Base-by-base conservation (phyloP, 2,888 invertebrate species). In the Podabrus alpinus region DNA sequence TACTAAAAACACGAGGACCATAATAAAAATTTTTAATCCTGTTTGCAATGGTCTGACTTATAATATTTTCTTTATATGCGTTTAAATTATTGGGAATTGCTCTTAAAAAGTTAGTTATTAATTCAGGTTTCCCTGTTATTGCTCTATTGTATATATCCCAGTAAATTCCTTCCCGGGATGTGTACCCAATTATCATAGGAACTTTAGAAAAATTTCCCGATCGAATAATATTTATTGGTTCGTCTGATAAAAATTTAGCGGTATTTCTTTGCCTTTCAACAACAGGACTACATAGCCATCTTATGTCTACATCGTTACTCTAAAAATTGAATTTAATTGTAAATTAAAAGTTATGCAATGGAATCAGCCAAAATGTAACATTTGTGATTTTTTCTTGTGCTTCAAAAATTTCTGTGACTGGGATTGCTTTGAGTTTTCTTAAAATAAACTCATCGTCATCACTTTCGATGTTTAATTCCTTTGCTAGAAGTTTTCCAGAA, bases 381-480 rank as follows among this genome's bases (percentile, higher is more conserved):
- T 75, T 72, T 60, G 79, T 78, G n/a, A 80, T 72, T 67, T 72
- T 71, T 45, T 78, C 76, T 66, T 80, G 80, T 15, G 74, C 77
- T 59, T 74, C 66, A 24, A 71, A 73, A 15, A 79, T 71, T 29
- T 69, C 59, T 16, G 77, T 69, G 9, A 69, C 70, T 11, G 77
- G 62, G 1, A 78, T n/a, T 9, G 59, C 10, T 66, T 83, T 84
- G 13, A 89, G 79, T 80, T 86, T 84, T 15, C 84, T 81, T 17
- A 88, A 82, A 1, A 88, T 82, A 4, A 84, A 82, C 7, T 83
- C 80, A 74, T 88, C 87, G 24, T 83, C 81, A 13, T 45, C 45
- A 9, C 81, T 10, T 16, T 66, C 16, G 9, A 71, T 19, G 3
- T 21, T 68, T n/a, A 76, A 60, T 7, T 13, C 24, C 17, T 76